Percentiles rank a stretch among this genome's conserved stretches.
These are phyloP conservation scores for Gadus macrocephalus DNA, from an alignment of 2,113 vertebrate species.

Conservation along the genomic window DNA sequence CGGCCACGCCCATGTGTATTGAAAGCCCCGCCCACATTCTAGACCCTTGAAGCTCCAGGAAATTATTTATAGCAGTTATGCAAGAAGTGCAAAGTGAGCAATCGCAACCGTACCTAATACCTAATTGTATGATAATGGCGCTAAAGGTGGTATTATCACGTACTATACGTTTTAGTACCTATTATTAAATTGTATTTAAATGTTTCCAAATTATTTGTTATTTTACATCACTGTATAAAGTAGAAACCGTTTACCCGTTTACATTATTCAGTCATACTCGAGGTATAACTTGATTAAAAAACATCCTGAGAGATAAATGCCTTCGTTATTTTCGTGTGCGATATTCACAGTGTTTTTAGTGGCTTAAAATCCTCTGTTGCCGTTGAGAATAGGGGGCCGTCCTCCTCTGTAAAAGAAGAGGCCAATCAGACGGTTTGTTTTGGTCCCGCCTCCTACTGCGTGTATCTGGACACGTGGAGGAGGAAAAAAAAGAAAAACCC, in stretches of 20 bases:
- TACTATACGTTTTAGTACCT: too few species aligned
- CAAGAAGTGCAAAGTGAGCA: too few species aligned
- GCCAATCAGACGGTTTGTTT: conserved; percentile 68
- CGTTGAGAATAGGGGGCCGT: conserved; percentile 53
- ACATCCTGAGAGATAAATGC: neutral
- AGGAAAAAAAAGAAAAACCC: conserved; percentile 55
- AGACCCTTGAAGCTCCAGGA: conserved; percentile 23
- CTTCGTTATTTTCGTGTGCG: neutral
- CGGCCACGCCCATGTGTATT: too few species aligned
- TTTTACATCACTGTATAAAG: too few species aligned
- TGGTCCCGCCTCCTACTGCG: conserved; percentile 58
- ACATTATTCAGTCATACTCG: too few species aligned
- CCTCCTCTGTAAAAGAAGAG: conserved; percentile 41
- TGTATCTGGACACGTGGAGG: conserved; percentile 66
- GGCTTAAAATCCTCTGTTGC: conserved; percentile 20
- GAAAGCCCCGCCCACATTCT: conserved; percentile 28
- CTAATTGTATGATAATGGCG: too few species aligned
- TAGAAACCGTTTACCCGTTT: too few species aligned
- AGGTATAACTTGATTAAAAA: neutral
- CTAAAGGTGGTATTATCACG: too few species aligned
- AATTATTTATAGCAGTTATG: neutral
- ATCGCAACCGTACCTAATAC: too few species aligned
- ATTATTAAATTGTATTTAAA: too few species aligned
- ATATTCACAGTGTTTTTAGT: conserved; percentile 10
- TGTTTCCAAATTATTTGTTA: too few species aligned